A percentile compares a stretch with the other conserved stretches of the same genome.
phyloP scores from a whole-genome alignment of 2,797 vertebrate species.

The Trachurus trachurus region DNA sequence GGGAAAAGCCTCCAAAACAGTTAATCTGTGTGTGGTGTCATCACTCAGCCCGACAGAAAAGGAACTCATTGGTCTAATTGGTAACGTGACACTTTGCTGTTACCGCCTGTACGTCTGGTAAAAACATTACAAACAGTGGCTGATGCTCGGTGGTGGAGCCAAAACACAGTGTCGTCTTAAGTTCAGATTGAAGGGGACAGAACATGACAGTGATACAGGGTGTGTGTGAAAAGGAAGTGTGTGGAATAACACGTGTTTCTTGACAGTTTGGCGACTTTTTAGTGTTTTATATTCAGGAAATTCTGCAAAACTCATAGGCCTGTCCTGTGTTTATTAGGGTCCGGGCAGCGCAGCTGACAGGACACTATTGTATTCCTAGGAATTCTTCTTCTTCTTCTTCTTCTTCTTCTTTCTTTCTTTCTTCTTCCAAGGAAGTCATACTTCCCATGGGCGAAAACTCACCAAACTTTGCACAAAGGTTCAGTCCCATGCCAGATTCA shows the following conservation, averaged over 20 bases:
- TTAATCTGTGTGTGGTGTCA: constrained; percentile 72
- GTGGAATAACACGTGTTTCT: constrained; percentile 15
- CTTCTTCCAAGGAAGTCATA: no score
- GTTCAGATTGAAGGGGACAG: constrained; percentile 3
- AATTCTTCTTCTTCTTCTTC: no score
- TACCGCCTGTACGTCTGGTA: constrained; percentile 72
- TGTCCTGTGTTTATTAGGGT: constrained; percentile 1
- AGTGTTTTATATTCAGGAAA: constrained; percentile 30
- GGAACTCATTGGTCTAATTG: constrained; percentile 76
- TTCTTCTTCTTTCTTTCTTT: no score
- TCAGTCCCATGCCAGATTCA: no score
- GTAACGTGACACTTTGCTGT: constrained; percentile 77
- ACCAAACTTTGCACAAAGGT: no score
- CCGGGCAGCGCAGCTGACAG: no score
- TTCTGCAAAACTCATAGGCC: neutral
- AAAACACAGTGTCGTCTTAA: constrained; percentile 25
- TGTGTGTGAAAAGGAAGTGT: constrained; percentile 31
- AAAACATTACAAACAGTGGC: constrained; percentile 70
- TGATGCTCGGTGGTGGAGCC: constrained; percentile 36
- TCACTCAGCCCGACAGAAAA: constrained; percentile 64
- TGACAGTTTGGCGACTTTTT: constrained; percentile 5
- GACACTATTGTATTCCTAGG: no score
- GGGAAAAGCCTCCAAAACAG: constrained; percentile 76
- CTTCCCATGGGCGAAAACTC: no score
- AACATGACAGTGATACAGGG: constrained; percentile 12